Base-by-base conservation (phyloP, 2,113 vertebrate species). In the Pelmatolapia mariae region DNA sequence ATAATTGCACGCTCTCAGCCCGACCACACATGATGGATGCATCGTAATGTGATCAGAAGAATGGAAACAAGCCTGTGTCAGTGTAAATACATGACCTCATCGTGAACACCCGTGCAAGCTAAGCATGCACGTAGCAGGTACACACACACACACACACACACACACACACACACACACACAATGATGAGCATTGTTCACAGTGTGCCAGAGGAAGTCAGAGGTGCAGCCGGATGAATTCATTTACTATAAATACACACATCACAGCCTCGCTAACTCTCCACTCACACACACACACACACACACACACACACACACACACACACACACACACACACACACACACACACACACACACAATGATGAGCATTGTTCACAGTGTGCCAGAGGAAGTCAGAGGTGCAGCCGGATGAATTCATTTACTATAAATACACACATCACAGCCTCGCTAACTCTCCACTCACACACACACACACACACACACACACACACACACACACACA, bases 161-260 rank as follows among this genome's bases (percentile, higher is more conserved):
- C n/a, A n/a, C n/a, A n/a, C 10, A 26, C 59, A 57, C 59, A 54
- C 15, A 22, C 19, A 38, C n/a, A 56, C 53, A 82, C 47, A 87
- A 52, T 63, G 50, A 59, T 45, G 31, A 47, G 80, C 38, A 78
- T 59, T 83, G 89, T 86, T 89, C 84, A 24, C 38, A 45, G 81
- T 29, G 50, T 76, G 82, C 80, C 66, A 85, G 29, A 86, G 85
- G 83, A 92, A 93, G 88, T 89, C 91, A 86, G 63, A 91, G 81
- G 87, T 83, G 83, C 85, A 86, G 90, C 90, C 82, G 80, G 87
- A 68, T 90, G 93, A 93, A 93, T 93, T 90, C 13, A 91, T 90
- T 92, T 80, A 29, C 91, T 92, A 93, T 89, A 91, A 93, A 94
- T 91, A 93, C 73, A 83, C 84, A 90, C 84, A 59, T 85, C 82